phyloP scores from a whole-genome alignment of 2,113 vertebrate species.

The Cranoglanis bouderius region DNA sequence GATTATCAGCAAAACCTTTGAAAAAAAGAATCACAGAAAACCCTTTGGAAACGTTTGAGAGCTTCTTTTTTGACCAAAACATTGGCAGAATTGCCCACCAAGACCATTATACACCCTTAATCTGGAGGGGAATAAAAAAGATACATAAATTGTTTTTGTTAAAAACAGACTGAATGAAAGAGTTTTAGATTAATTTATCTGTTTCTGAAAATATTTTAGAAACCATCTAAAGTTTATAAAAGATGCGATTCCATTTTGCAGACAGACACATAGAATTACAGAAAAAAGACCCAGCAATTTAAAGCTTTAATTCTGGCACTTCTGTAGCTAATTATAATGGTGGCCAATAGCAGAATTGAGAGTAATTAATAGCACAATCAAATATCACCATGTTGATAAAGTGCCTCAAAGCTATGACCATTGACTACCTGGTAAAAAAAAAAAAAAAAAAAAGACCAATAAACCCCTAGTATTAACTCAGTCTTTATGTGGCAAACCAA shows the following conservation, averaged over 20 bases:
- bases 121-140: conserved; percentile 34
- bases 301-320: not conserved
- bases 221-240: not conserved
- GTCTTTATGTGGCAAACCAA: conserved; percentile 9
- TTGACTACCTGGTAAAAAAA: not conserved
- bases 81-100: conserved; percentile 14
- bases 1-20: conserved; percentile 28
- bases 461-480: not conserved
- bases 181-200: not conserved
- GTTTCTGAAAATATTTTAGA: not conserved
- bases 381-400: not conserved
- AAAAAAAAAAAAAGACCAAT: not conserved
- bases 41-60: conserved; percentile 9
- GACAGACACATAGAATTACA: not conserved
- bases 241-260: not conserved
- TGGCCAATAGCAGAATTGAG: not conserved
- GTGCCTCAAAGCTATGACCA: not conserved
- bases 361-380: not conserved
- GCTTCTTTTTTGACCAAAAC: conserved; percentile 16
- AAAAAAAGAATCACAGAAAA: conserved; percentile 18
- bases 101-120: conserved; percentile 32
- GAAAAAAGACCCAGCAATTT: not conserved
- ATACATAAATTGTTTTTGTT: conserved; percentile 23
- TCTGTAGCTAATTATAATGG: not conserved
- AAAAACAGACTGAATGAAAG: conserved; percentile 9